These are phyloP conservation scores for Enteromius trimaculatus DNA, from an alignment of 2,797 vertebrate genomes.

Conservation along the genomic window DNA sequence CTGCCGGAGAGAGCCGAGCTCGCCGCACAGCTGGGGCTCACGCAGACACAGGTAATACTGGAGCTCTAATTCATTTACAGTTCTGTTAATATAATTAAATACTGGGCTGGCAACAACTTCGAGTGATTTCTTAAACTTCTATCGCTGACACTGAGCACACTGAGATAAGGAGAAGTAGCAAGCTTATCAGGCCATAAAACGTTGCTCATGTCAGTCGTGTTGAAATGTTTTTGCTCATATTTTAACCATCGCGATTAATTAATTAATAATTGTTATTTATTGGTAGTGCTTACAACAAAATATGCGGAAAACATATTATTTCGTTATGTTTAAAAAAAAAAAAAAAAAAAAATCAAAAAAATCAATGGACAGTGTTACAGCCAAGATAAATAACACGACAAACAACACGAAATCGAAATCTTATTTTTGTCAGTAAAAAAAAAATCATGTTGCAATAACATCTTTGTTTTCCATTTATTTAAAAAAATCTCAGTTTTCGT, in stretches of 20 bases:
- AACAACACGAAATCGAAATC: too few relatives aligned
- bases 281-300: not conserved
- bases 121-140: not conserved
- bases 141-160: conserved; percentile 8
- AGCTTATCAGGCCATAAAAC: conserved; percentile 21
- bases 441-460: not conserved
- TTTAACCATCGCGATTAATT: not conserved
- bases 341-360: too few relatives aligned
- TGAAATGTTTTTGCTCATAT: not conserved
- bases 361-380: too few relatives aligned
- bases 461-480: not conserved
- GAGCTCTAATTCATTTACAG: not conserved
- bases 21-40: conserved; percentile 94
- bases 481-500: too few relatives aligned
- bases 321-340: not conserved
- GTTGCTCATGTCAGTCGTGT: not conserved
- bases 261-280: not conserved
- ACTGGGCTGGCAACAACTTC: not conserved
- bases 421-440: too few relatives aligned
- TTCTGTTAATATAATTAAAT: not conserved
- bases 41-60: conserved; percentile 89
- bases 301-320: too few relatives aligned
- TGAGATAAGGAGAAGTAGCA: conserved; percentile 11
- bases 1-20: conserved; percentile 95
- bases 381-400: too few relatives aligned